phyloP scores from a whole-genome alignment of 2,797 vertebrate genomes.

The Siniperca undulata region DNA sequence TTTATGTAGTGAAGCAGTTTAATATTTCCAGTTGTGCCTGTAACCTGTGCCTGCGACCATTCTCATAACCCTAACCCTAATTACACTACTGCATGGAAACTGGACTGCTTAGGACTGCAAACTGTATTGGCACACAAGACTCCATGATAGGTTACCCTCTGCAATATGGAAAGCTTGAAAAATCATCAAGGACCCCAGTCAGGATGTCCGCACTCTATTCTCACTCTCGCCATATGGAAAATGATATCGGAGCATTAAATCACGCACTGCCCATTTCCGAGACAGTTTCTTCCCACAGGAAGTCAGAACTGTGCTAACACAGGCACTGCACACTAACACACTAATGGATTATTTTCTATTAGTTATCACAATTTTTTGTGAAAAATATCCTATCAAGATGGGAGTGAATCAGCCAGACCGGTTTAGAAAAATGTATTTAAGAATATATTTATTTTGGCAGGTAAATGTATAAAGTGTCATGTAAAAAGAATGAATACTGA shows the following conservation, averaged over 20 bases:
- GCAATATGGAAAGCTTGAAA: conserved; percentile 7
- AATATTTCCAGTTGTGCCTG: neutral
- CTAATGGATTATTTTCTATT: neutral
- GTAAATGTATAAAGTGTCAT: neutral
- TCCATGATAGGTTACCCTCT: neutral
- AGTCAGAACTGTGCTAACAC: neutral
- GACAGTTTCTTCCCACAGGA: conserved; percentile 34
- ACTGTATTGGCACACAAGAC: conserved; percentile 12
- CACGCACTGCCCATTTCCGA: conserved; percentile 16
- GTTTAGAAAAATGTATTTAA: neutral
- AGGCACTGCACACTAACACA: neutral
- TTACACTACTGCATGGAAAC: conserved; percentile 5
- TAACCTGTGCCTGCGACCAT: neutral
- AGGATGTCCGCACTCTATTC: conserved; percentile 10
- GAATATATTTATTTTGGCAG: neutral
- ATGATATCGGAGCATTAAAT: conserved; percentile 42
- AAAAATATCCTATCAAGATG: conserved; percentile 1
- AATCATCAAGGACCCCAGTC: conserved; percentile 36
- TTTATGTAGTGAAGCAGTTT: neutral
- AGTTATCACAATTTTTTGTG: neutral
- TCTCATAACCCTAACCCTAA: too few species aligned
- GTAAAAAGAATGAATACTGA: neutral
- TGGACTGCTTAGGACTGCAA: conserved; percentile 5
- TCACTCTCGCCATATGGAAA: conserved; percentile 26
- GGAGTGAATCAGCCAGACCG: neutral